Percentiles rank a stretch among this genome's conserved stretches.
Conservation (phyloP, 2,888 invertebrate species). For the Aleiodes testaceus region DNA sequence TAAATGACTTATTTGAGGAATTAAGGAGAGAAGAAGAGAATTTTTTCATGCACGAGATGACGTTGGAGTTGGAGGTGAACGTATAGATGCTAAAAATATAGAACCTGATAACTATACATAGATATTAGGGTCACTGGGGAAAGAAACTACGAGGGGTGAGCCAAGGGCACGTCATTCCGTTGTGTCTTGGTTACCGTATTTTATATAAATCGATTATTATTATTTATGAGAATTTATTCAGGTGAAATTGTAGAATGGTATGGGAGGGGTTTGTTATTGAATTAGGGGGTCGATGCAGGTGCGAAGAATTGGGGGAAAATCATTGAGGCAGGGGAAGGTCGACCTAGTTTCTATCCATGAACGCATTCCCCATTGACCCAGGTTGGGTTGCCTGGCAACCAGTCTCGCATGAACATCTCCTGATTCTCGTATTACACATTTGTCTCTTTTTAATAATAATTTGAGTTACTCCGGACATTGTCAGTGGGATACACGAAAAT, state of each 20-base stretch:
- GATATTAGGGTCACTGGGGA: slow-evolving; percentile 64
- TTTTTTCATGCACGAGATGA: not conserved
- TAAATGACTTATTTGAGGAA: not conserved
- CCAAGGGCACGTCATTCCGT: slow-evolving; percentile 57
- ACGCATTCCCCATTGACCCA: slow-evolving; percentile 64
- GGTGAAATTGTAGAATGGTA: not conserved
- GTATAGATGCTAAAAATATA: slow-evolving; percentile 4
- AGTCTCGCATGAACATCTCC: slow-evolving; percentile 57
- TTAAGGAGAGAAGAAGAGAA: not conserved
- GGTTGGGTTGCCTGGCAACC: slow-evolving; percentile 63
- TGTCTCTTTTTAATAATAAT: not conserved
- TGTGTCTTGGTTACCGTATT: not conserved
- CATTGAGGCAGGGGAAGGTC: slow-evolving; percentile 49
- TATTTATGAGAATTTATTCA: slow-evolving; percentile 2
- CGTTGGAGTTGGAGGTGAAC: not conserved
- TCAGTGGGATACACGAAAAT: not conserved
- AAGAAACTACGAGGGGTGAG: slow-evolving; percentile 53
- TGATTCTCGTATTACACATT: slow-evolving; percentile 44
- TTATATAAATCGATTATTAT: not conserved
- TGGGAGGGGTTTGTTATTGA: not conserved
- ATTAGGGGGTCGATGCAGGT: not conserved
- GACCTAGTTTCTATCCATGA: slow-evolving; percentile 62
- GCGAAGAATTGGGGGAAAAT: slow-evolving; percentile 22
- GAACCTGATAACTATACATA: not conserved
- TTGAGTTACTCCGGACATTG: not conserved